phyloP scores from a whole-genome alignment of 2,888 invertebrate genomes.

The Drosophila neoperkinsi region DNA sequence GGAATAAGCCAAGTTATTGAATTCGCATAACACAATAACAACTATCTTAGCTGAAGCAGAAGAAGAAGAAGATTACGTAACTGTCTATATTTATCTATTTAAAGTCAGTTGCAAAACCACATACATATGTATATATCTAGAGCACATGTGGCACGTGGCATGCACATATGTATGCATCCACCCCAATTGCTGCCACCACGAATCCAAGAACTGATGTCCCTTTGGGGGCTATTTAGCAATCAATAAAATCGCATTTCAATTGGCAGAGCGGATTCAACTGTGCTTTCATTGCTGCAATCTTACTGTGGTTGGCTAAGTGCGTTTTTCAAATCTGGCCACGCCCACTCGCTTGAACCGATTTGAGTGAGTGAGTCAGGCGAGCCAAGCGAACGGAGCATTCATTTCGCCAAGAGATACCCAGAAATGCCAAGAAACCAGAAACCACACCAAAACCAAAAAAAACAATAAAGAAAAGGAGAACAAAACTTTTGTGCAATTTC shows the following conservation, averaged over 20 bases:
- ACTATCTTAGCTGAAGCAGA: background rate
- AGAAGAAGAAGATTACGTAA: background rate
- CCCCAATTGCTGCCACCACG: background rate
- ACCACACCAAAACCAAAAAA: conserved; percentile 16
- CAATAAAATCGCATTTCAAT: conserved; percentile 42
- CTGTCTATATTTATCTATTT: background rate
- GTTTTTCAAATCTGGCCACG: conserved; percentile 10
- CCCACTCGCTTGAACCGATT: conserved; percentile 10
- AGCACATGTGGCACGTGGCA: background rate
- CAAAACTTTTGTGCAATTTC: conserved; percentile 28
- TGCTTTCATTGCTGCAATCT: conserved; percentile 48
- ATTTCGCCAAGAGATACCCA: conserved; percentile 7
- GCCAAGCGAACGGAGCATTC: background rate
- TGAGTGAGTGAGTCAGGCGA: background rate
- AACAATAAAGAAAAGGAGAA: conserved; percentile 18
- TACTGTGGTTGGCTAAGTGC: background rate
- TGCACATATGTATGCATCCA: background rate
- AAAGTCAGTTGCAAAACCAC: background rate
- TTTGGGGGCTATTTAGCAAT: conserved; percentile 13
- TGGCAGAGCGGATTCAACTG: conserved; percentile 41
- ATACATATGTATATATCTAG: background rate
- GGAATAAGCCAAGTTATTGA: background rate
- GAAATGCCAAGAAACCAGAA: conserved; percentile 14
- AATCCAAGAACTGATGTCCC: background rate
- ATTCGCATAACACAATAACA: background rate